Conservation (phyloP, 1,140 invertebrate species). For the Zaprionus davidi region DNA sequence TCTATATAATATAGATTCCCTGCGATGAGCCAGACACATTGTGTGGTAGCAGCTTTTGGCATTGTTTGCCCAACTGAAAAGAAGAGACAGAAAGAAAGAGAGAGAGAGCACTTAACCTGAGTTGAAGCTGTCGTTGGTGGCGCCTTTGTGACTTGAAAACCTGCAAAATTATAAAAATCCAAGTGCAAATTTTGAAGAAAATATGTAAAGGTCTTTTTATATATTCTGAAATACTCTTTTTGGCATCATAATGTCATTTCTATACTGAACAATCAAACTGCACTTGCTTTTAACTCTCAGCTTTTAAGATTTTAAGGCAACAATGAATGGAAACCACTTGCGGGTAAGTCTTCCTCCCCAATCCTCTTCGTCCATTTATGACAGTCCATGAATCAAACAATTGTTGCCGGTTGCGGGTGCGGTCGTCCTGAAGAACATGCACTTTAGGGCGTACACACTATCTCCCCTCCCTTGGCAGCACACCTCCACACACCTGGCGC, state of each 20-base stretch:
- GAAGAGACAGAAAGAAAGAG: not conserved
- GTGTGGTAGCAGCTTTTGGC: constrained; percentile 22
- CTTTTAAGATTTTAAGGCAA: not conserved
- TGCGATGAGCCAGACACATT: constrained; percentile 29
- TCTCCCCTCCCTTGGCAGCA: not conserved
- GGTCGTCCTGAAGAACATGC: constrained; percentile 7
- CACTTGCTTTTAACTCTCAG: not conserved
- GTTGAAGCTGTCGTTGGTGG: not conserved
- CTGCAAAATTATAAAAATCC: not conserved
- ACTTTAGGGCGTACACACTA: constrained; percentile 22
- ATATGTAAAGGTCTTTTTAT: not conserved
- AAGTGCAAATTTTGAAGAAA: not conserved
- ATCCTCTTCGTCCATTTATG: not conserved
- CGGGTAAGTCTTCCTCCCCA: not conserved
- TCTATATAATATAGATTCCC: constrained; percentile 29
- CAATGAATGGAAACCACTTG: not conserved
- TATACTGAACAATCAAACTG: not conserved
- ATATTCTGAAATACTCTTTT: too few species aligned
- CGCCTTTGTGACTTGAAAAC: not conserved
- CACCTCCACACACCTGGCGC: constrained; percentile 46
- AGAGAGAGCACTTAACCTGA: not conserved
- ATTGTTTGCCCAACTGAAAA: constrained; percentile 8
- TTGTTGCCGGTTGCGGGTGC: not conserved
- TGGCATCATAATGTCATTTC: not conserved
- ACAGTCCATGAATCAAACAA: constrained; percentile 12